Conservation (phyloP, 2,113 vertebrate genomes). For the Gulo gulo region DNA sequence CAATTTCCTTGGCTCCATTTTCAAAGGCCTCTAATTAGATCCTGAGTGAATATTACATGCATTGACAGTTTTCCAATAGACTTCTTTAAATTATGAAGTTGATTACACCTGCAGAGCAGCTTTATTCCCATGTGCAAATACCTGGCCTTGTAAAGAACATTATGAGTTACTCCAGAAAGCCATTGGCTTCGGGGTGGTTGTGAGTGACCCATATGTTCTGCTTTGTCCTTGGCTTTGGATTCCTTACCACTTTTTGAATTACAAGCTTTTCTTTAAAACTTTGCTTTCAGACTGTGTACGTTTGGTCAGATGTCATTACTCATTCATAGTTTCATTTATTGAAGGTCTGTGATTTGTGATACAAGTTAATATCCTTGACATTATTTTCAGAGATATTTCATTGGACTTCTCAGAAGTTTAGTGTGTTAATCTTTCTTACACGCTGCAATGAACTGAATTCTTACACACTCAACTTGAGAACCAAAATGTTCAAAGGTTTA, state of each 20-base stretch:
- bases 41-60: neutral
- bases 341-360: neutral
- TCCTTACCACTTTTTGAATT: neutral
- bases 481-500: conserved; percentile 14
- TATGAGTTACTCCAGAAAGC: neutral
- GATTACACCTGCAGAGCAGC: neutral
- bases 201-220: neutral
- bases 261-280: neutral
- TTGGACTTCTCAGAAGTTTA: neutral
- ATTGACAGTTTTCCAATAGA: conserved; percentile 9
- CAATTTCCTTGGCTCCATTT: conserved; percentile 33
- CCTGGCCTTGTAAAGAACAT: neutral
- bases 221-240: neutral
- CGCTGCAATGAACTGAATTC: neutral
- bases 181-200: neutral
- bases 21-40: conserved; percentile 8
- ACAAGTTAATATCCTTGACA: neutral
- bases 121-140: neutral
- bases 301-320: neutral
- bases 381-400: conserved; percentile 22
- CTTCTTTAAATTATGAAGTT: neutral
- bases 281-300: neutral
- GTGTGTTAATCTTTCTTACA: neutral
- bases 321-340: neutral
- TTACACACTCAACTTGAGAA: neutral